Evolutionary conservation across 1,140 invertebrate genomes (phyloP).

Genomic region (Zaprionus capensis): DNA sequence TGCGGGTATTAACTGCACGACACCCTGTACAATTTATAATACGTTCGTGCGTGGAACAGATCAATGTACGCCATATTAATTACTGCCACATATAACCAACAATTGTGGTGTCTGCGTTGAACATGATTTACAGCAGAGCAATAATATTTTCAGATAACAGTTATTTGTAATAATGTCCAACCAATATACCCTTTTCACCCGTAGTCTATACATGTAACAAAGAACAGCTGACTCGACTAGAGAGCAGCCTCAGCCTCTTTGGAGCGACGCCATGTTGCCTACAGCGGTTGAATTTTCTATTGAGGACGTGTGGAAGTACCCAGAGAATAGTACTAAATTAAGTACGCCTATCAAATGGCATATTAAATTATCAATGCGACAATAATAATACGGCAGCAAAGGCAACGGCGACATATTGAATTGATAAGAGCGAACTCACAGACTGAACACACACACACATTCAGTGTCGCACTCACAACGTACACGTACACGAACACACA

Average conservation of each 20-base stretch:
- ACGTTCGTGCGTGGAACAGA: background rate
- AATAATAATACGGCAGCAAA: conserved; percentile 43
- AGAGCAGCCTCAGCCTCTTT: conserved; percentile 34
- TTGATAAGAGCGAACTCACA: conserved; percentile 61
- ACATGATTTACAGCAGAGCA: background rate
- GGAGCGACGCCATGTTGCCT: conserved; percentile 60
- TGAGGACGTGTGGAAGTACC: conserved; percentile 70
- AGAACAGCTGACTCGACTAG: conserved; percentile 73
- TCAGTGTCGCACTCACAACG: conserved; percentile 1
- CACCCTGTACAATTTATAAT: conserved; percentile 13
- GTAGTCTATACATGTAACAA: conserved; percentile 51
- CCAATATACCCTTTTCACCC: conserved; percentile 20
- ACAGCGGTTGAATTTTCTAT: conserved; percentile 38
- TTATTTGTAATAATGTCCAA: background rate
- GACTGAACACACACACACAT: conserved; percentile 28
- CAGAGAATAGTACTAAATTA: conserved; percentile 49
- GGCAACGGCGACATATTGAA: conserved; percentile 69
- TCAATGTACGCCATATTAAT: background rate
- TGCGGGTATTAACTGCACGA: background rate
- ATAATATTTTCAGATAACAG: background rate
- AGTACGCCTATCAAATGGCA: conserved; percentile 59
- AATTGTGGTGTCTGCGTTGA: background rate
- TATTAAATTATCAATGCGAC: conserved; percentile 68
- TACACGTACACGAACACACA: conserved; percentile 1
- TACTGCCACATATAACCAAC: background rate